A percentile compares a stretch with the other conserved stretches of the same genome.
Evolutionary conservation across 2,888 invertebrate genomes (phyloP).

Genomic region (Toxonevra muliebris): DNA sequence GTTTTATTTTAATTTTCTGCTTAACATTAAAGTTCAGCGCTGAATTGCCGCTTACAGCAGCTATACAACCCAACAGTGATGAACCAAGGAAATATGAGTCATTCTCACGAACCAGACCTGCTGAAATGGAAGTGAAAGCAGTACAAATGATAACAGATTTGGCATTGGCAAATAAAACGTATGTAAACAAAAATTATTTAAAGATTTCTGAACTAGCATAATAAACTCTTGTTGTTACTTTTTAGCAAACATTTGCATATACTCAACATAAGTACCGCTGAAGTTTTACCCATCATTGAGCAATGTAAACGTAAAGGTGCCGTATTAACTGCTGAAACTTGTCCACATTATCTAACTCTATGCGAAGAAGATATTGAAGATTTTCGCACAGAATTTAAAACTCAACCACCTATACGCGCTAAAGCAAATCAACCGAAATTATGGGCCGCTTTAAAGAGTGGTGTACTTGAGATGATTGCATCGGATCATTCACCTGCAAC

Average conservation of each 20-base stretch:
- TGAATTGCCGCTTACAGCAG: slow-evolving; percentile 68
- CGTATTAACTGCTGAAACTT: slow-evolving; percentile 76
- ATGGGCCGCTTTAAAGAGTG: slow-evolving; percentile 71
- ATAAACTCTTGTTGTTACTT: slow-evolving; percentile 1
- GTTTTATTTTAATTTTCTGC: background rate
- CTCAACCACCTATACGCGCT: slow-evolving; percentile 76
- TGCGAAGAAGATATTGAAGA: slow-evolving; percentile 72
- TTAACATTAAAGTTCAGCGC: slow-evolving; percentile 64
- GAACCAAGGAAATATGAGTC: slow-evolving; percentile 72
- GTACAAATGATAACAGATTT: slow-evolving; percentile 70
- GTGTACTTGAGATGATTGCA: slow-evolving; percentile 71
- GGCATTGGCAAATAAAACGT: slow-evolving; percentile 57
- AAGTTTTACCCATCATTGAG: slow-evolving; percentile 69
- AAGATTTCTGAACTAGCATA: background rate
- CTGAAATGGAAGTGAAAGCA: slow-evolving; percentile 74
- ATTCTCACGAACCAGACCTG: slow-evolving; percentile 72
- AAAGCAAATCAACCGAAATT: slow-evolving; percentile 71
- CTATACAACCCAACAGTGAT: slow-evolving; percentile 49
- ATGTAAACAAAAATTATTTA: slow-evolving; percentile 1
- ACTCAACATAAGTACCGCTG: slow-evolving; percentile 74
- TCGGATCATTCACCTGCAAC: slow-evolving; percentile 78
- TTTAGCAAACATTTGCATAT: slow-evolving; percentile 73
- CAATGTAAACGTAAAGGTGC: slow-evolving; percentile 66
- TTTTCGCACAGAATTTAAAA: slow-evolving; percentile 75
- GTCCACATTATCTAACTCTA: slow-evolving; percentile 76